Base-by-base conservation (phyloP, 2,113 vertebrate species). In the Emydura subglobosa region DNA sequence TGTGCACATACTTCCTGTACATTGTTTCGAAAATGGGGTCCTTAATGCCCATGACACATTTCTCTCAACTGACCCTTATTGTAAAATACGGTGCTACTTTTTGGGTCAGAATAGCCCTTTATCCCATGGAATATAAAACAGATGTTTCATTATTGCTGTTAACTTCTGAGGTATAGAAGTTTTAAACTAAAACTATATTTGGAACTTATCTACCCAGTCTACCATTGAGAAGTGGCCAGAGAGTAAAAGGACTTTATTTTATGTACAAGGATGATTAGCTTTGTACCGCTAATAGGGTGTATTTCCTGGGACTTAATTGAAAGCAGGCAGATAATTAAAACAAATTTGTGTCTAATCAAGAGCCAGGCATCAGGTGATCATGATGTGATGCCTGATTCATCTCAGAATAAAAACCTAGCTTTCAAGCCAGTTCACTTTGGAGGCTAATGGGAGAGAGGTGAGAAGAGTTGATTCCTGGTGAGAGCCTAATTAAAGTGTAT, bases 271-370 rank as follows among this genome's bases (percentile, higher is more conserved):
- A 82, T 94, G 83, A 97, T 97, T 97, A 97, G 90, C 86, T 95
- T 39, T 96, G 90, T 95, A 65, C 93, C 29, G 74, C 95, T 97
- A 97, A 96, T 94, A 95, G 68, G 86, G 93, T 97, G 84, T 93
- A 95, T 97, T 94, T 96, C 93, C 86, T 96, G 86, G 89, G 87
- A 91, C 54, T 95, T 97, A 97, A 97, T 92, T 97, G 97, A 97
- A 97, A 96, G 89, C 97, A 97, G 97, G 94, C 97, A 95, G 92
- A 97, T 97, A 96, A 97, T 97, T 97, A 97, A 97, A 97, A 94
- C 90, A 94, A 97, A 96, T 90, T 80, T 95, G 89, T 82, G 90
- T 94, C 97, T 97, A 97, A 98, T 97, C 97, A 97, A 95, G 92
- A 95, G 86, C 49, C 83, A 94, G 89, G 11, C 90, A 93, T 88